Evolutionary conservation across 2,113 vertebrate species (phyloP).

Genomic region (Acanthisitta chloris): DNA sequence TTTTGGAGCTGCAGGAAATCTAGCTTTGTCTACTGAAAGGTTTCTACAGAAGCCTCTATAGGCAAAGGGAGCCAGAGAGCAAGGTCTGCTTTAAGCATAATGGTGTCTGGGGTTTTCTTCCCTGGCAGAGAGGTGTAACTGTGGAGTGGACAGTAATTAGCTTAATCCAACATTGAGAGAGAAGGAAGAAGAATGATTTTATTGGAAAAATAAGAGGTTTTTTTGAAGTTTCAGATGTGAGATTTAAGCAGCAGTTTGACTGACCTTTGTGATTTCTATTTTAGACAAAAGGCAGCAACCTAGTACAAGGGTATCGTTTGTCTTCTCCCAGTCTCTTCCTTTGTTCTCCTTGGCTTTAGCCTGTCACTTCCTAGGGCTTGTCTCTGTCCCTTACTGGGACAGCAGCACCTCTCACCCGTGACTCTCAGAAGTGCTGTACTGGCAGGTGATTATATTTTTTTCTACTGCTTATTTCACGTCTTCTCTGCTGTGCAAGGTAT

Average conservation of each 20-base stretch:
- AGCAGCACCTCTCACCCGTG: neutral
- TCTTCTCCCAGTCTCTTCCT: neutral
- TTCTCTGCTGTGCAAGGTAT: neutral
- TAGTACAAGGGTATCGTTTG: neutral
- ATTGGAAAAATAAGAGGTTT: neutral
- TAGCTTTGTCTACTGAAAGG: neutral
- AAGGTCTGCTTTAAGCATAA: neutral
- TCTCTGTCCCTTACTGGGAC: neutral
- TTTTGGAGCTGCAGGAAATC: neutral
- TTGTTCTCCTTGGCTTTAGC: conserved; percentile 21
- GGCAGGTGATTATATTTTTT: neutral
- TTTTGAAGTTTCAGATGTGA: neutral
- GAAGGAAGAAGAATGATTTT: neutral
- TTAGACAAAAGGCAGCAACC: neutral
- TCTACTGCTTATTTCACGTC: neutral
- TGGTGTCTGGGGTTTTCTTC: neutral
- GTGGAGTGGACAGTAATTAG: neutral
- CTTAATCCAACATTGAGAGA: neutral
- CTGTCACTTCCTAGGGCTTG: neutral
- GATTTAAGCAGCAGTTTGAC: neutral
- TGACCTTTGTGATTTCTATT: neutral
- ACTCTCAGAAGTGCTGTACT: neutral
- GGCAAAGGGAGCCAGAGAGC: neutral
- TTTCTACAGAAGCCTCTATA: neutral
- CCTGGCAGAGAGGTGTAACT: neutral